Base-by-base conservation (phyloP, 2,113 vertebrate species). In the Tachycineta bicolor region DNA sequence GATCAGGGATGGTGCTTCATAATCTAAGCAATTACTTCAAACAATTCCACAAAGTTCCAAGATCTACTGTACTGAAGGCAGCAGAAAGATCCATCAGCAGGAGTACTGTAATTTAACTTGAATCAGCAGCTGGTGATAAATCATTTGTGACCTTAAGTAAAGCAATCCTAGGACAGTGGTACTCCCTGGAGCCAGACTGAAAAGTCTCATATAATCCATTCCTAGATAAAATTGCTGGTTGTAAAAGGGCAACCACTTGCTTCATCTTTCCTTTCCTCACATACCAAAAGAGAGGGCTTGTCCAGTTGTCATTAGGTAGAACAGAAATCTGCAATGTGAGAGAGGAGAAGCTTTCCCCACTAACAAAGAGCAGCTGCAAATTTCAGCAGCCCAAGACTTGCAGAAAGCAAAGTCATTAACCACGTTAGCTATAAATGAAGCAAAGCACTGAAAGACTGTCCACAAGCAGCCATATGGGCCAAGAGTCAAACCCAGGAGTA, bases 71-170 rank as follows among this genome's bases (percentile, higher is more conserved):
- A 75, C 59, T 1, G 18, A 87, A 95, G 94, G 80, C 44, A 94
- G 82, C 41, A 71, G 87, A 91, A 93, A 96, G 83, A 94, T 94
- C 81, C 87, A 83, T 92, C 78, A 87, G 63, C 29, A 76, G 80
- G 53, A 81, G 82, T 55, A 74, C 59, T 87, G 87, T 64, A 83
- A 94, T 97, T 97, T 97, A 95, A 90, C 89, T 93, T 94, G 92
- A 91, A 95, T 94, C 94, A 63, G 64, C 73, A 82, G 81, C 71
- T 71, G 74, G 84, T 50, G 65, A 90, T 84, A 81, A 88, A 91
- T 82, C 94, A 77, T 87, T 95, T 94, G 86, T 93, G 95, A 96
- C 87, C 82, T 95, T 95, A 94, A 79, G 44, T 85, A 75, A 89
- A 92, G 67, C 47, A 93, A 56, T 83, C 52, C 92, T 59, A 43